Conservation (phyloP, 1,140 invertebrate genomes). For the Pogonomyrmex barbatus region DNA sequence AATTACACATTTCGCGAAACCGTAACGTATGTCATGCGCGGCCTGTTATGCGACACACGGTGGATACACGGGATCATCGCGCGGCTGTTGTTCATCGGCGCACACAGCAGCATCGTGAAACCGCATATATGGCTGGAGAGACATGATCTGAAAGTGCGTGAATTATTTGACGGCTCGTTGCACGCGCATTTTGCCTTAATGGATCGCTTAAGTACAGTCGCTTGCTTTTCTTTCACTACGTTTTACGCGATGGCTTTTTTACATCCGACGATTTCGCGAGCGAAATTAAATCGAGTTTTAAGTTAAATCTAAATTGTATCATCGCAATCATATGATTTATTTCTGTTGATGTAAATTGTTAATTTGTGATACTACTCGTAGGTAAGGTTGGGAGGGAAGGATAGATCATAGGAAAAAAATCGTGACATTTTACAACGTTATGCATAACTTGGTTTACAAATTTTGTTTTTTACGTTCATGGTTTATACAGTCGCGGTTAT, state of each 20-base stretch:
- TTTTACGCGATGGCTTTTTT: background rate
- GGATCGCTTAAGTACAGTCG: slow-evolving; percentile 22
- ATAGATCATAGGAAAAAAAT: background rate
- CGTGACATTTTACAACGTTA: background rate
- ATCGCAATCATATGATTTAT: background rate
- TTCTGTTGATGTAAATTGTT: background rate
- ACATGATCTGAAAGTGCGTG: slow-evolving; percentile 66
- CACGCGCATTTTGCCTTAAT: background rate
- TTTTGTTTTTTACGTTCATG: background rate
- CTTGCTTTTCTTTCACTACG: background rate
- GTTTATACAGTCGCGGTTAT: background rate
- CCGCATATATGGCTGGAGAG: slow-evolving; percentile 60
- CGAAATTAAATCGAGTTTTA: background rate
- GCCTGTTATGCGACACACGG: slow-evolving; percentile 51
- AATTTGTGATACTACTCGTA: background rate
- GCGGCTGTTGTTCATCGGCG: slow-evolving; percentile 36
- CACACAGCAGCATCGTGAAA: slow-evolving; percentile 50
- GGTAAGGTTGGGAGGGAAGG: background rate
- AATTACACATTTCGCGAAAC: slow-evolving; percentile 50
- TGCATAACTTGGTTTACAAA: background rate
- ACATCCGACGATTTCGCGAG: background rate
- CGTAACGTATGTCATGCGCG: slow-evolving; percentile 53
- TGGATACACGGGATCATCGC: slow-evolving; percentile 49
- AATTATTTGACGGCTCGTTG: slow-evolving; percentile 63
- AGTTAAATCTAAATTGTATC: background rate